Evolutionary conservation across 2,888 invertebrate species (phyloP).

Genomic region (Hybos culiciformis): DNA sequence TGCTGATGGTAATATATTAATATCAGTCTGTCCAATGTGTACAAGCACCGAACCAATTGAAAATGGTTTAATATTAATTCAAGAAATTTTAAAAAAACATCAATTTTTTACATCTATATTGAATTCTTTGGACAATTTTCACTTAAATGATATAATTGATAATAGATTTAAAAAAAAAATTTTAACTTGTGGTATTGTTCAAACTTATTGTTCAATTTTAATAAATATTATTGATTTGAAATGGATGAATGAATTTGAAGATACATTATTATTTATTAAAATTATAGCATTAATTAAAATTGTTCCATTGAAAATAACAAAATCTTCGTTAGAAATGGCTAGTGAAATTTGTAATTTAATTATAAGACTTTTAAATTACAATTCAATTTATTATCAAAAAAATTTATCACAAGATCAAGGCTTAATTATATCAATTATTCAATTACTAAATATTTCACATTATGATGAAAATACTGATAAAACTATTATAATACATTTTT

Average conservation of each 20-base stretch:
- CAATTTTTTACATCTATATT: slow-evolving; percentile 9
- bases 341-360: slow-evolving; percentile 27
- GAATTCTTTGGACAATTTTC: background rate
- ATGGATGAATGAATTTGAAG: slow-evolving; percentile 3
- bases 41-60: background rate
- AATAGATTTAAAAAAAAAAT: background rate
- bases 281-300: slow-evolving; percentile 11
- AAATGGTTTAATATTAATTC: slow-evolving; percentile 9
- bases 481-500: background rate
- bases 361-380: slow-evolving; percentile 19
- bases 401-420: slow-evolving; percentile 25
- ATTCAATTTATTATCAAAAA: slow-evolving; percentile 22
- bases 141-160: background rate
- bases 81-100: slow-evolving; percentile 11
- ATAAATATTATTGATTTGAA: slow-evolving; percentile 9
- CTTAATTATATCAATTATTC: slow-evolving; percentile 10
- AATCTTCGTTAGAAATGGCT: slow-evolving; percentile 18
- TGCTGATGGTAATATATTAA: background rate
- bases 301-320: slow-evolving; percentile 6
- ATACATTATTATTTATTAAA: slow-evolving; percentile 5
- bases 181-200: slow-evolving; percentile 12
- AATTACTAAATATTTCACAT: slow-evolving; percentile 10
- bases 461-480: slow-evolving; percentile 10
- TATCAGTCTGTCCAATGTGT: slow-evolving; percentile 12
- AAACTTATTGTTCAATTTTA: slow-evolving; percentile 13